These are phyloP conservation scores for Nemoura dubitans DNA, from an alignment of 2,888 invertebrate species.

Conservation along the genomic window DNA sequence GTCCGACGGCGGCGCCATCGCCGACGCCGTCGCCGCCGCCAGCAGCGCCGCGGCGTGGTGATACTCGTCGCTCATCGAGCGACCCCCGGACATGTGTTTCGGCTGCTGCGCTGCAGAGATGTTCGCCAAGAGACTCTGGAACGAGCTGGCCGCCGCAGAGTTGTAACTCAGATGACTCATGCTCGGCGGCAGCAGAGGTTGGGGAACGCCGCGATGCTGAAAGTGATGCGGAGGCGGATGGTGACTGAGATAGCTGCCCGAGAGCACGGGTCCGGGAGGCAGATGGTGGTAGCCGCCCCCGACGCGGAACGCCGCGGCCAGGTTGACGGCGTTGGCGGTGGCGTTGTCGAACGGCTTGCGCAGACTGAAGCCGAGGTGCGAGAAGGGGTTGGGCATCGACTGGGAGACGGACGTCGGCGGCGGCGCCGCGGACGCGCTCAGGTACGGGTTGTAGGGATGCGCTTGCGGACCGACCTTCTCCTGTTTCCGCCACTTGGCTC, in stretches of 20 bases:
- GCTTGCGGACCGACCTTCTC: constrained; percentile 92
- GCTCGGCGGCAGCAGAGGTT: constrained; percentile 69
- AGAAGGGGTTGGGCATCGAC: constrained; percentile 83
- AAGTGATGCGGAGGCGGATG: constrained; percentile 60
- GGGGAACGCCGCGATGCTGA: constrained; percentile 61
- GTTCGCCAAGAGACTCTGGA: constrained; percentile 86
- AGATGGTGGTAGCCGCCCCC: constrained; percentile 66
- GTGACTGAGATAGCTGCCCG: constrained; percentile 67
- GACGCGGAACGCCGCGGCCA: constrained; percentile 73
- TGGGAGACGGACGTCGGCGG: constrained; percentile 72
- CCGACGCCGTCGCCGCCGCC: constrained; percentile 64
- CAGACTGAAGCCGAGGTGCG: constrained; percentile 79
- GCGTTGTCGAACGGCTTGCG: constrained; percentile 74
- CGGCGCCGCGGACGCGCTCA: constrained; percentile 68
- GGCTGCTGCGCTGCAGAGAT: constrained; percentile 72
- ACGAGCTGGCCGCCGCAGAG: constrained; percentile 67
- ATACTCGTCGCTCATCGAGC: constrained; percentile 56
- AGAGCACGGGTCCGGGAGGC: constrained; percentile 63
- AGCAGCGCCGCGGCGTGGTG: constrained; percentile 53
- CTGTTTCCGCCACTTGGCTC: constrained; percentile 93
- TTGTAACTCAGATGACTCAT: constrained; percentile 67
- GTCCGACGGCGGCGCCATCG: constrained; percentile 42
- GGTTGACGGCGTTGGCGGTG: constrained; percentile 61
- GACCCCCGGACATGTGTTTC: constrained; percentile 56
- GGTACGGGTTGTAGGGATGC: constrained; percentile 89